Evolutionary conservation across 2,888 invertebrate species (phyloP).

Genomic region (Dioctria rufipes): DNA sequence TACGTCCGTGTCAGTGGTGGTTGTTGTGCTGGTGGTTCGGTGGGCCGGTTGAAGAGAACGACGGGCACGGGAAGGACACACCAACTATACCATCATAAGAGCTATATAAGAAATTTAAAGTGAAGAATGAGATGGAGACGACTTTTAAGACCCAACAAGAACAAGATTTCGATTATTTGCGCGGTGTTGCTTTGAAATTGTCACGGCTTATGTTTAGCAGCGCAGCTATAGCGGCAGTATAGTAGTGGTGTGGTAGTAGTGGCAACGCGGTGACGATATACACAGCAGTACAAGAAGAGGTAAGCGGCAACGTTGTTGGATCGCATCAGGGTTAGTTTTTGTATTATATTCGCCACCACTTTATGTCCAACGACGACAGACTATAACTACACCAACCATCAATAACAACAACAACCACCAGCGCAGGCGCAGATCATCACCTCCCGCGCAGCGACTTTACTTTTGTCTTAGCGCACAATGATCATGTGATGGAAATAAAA

Average conservation of each 20-base stretch:
- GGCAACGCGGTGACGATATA: no score
- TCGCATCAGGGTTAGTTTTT: conserved; percentile 13
- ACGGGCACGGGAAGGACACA: neutral
- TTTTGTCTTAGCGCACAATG: neutral
- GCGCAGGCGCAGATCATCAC: neutral
- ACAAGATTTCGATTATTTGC: conserved; percentile 41
- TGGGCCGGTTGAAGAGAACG: conserved; percentile 26
- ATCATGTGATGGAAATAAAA: neutral
- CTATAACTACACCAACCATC: neutral
- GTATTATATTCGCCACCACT: neutral
- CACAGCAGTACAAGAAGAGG: neutral
- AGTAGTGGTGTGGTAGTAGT: no score
- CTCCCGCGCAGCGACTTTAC: neutral
- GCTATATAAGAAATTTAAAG: no score
- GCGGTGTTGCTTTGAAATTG: conserved; percentile 43
- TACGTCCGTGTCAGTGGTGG: conserved; percentile 1
- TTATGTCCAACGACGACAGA: neutral
- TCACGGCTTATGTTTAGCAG: conserved; percentile 8
- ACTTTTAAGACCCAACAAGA: conserved; percentile 34
- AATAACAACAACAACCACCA: neutral
- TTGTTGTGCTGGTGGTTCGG: neutral
- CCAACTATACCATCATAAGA: neutral
- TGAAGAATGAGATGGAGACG: neutral
- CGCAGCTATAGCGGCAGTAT: neutral
- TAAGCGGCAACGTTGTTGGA: conserved; percentile 35